These are phyloP conservation scores for Drosophila punjabiensis DNA, from an alignment of 1,140 invertebrate species.

Conservation along the genomic window DNA sequence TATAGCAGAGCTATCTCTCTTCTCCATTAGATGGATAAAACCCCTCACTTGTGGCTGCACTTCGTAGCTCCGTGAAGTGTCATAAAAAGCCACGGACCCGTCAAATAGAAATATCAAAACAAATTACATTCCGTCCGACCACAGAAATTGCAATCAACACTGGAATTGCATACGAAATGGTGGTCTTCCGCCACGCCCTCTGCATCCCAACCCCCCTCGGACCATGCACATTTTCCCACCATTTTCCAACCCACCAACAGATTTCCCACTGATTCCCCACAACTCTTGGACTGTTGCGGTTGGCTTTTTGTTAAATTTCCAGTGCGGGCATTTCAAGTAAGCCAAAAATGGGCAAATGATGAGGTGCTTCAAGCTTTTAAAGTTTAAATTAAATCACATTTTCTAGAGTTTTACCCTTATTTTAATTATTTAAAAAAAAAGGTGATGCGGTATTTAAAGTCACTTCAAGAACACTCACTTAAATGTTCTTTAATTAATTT, in stretches of 20 bases:
- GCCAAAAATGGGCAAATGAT: conserved; percentile 4
- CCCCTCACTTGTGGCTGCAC: background rate
- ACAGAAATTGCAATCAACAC: conserved; percentile 41
- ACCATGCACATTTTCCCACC: conserved; percentile 7
- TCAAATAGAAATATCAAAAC: conserved; percentile 42
- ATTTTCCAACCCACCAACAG: conserved; percentile 6
- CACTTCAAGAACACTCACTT: background rate
- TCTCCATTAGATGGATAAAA: background rate
- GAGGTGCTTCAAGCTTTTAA: conserved; percentile 1
- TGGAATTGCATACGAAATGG: conserved; percentile 34
- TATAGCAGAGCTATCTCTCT: background rate
- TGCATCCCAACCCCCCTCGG: background rate
- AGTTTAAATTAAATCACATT: conserved; percentile 9
- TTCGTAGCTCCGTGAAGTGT: background rate
- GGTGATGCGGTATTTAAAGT: background rate
- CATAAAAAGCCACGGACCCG: conserved; percentile 4
- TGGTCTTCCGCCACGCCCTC: conserved; percentile 3
- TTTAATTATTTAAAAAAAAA: background rate
- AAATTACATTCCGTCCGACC: conserved; percentile 23
- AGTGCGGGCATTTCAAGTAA: conserved; percentile 3
- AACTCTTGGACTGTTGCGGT: conserved; percentile 1
- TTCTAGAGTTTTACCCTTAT: background rate
- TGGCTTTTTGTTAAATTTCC: conserved; percentile 13
- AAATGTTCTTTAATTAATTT: too few relatives aligned
- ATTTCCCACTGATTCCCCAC: conserved; percentile 16